These are phyloP conservation scores for Sitta carolinensis DNA, from an alignment of 2,797 vertebrate genomes.

Conservation along the genomic window DNA sequence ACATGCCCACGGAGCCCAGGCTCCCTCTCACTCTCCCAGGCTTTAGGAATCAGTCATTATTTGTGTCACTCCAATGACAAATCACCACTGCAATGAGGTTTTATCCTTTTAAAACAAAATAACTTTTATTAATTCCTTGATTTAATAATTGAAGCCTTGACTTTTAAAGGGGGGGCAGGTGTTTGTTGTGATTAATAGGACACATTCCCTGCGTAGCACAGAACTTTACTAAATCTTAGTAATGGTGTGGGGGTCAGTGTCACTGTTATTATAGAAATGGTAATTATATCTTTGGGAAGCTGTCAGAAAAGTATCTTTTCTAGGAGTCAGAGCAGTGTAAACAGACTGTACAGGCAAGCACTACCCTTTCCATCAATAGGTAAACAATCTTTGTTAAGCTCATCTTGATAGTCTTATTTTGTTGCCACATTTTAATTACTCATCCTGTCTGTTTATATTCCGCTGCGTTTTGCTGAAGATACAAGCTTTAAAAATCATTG, in stretches of 20 bases:
- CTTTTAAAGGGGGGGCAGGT: neutral
- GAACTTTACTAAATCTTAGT: conserved; percentile 29
- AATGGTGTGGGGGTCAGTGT: conserved; percentile 45
- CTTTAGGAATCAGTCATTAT: neutral
- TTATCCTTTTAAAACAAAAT: conserved; percentile 24
- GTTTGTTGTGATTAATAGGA: conserved; percentile 3
- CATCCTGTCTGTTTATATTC: conserved; percentile 70
- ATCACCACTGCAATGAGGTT: neutral
- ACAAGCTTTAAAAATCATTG: conserved; percentile 71
- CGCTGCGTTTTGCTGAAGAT: conserved; percentile 69
- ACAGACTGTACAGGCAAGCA: conserved; percentile 33
- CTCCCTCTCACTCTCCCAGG: neutral
- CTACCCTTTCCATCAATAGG: conserved; percentile 38
- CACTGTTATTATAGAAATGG: conserved; percentile 12
- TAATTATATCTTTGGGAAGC: conserved; percentile 46
- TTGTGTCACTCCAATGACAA: neutral
- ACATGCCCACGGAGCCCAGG: neutral
- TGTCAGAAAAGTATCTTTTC: conserved; percentile 49
- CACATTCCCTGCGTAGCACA: neutral
- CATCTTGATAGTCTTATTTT: conserved; percentile 69
- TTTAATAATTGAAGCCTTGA: conserved; percentile 16
- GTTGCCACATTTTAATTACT: conserved; percentile 75
- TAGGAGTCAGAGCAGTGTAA: conserved; percentile 33
- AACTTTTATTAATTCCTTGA: conserved; percentile 25
- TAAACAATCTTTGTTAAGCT: conserved; percentile 67